Evolutionary conservation across 1,140 invertebrate species (phyloP), one percentile per base, ranked within the genome.

Genomic region (Rhopalosiphum padi): DNA sequence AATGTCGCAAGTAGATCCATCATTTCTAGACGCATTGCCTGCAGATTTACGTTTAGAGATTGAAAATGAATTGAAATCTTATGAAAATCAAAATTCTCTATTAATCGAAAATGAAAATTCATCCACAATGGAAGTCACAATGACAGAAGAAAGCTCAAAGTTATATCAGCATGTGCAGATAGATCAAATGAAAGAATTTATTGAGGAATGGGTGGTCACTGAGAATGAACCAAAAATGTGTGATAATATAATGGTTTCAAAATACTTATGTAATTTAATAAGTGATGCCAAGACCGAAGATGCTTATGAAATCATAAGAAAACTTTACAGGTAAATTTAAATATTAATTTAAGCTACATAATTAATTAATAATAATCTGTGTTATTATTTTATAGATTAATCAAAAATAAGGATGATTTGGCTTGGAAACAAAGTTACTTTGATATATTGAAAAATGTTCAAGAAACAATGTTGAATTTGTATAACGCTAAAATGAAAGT

Each of bases 11-110:
- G 95, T 97, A 93, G 96, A 97, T 95, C 94, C 95, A 94, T 95
- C 95, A 43, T 96, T 97, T 35, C 94, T 97, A 83, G 95, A 96
- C 37, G 96, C 96, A 94, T 94, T 97, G 87, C 97, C 97, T 0
- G 95, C 96, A 92, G 96, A 97, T 90, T 96, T 97, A 94, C 95
- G 96, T 94, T 95, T 96, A 55, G 97, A 97, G 95, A 95, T 97
- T 93, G 95, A 97, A 4, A 95, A 96, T 89, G 96, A 96, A 94
- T 96, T 96, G 85, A 95, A 95, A 94, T 8, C 43, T 77, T 43
- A 90, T 43, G 46, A 93, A 41, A 21, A 41, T 1, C 46, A 55
- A 6, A 83, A 51, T 25, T 30, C 23, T 37, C 9, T 18, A 25
- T 25, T 22, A 2, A 2, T 30, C 18, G 18, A 37, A 46, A 30